phyloP scores from a whole-genome alignment of 2,888 invertebrate species.

The Elegia similella region DNA sequence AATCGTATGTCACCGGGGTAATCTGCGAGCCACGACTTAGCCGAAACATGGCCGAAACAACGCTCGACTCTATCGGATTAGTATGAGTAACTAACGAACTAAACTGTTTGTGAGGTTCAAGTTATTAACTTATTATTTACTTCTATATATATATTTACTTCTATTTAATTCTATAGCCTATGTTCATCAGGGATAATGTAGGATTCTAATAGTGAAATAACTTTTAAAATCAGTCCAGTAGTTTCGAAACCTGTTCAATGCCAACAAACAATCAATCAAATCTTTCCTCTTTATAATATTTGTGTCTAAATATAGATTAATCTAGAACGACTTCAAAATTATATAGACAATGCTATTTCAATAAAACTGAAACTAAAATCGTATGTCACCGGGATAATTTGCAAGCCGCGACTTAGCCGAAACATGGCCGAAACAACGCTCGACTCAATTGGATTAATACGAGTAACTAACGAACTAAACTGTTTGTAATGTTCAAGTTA shows the following conservation, averaged over 20 bases:
- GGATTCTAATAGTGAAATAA: no score
- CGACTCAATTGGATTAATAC: conserved; percentile 1
- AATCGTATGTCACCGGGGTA: not conserved
- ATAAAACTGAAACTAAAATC: no score
- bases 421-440: not conserved
- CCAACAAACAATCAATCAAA: no score
- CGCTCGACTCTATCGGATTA: conserved; percentile 8
- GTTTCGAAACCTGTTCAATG: no score
- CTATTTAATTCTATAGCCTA: no score
- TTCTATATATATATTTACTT: not conserved
- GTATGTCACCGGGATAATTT: not conserved
- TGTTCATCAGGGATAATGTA: no score
- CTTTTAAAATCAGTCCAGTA: no score
- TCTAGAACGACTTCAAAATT: no score
- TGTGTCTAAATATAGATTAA: no score
- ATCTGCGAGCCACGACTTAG: not conserved
- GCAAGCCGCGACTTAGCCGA: not conserved
- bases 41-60: not conserved
- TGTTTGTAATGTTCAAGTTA: not conserved
- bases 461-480: conserved; percentile 1
- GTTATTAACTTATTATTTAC: not conserved
- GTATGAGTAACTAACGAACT: not conserved
- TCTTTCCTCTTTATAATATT: no score
- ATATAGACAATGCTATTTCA: no score
- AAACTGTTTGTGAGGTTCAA: not conserved